These are phyloP conservation scores for Carlito syrichta DNA, from an alignment of 2,113 vertebrate species.

Conservation along the genomic window DNA sequence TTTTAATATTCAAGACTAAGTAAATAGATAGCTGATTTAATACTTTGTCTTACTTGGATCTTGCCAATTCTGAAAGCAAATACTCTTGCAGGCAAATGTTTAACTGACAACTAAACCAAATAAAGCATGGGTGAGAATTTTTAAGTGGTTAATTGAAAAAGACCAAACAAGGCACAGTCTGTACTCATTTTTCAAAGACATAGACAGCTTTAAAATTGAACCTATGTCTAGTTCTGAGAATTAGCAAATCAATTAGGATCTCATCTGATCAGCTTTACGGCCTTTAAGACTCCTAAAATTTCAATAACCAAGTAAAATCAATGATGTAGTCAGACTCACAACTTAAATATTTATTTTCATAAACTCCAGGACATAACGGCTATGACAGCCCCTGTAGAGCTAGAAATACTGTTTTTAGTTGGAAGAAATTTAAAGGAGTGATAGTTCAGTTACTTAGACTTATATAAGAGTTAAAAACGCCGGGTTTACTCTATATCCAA, in stretches of 20 bases:
- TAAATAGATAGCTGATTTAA: constrained; percentile 16
- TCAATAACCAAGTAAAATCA: background rate
- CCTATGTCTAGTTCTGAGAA: background rate
- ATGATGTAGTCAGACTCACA: background rate
- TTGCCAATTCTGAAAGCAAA: constrained; percentile 61
- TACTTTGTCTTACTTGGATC: constrained; percentile 3
- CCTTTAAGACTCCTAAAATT: background rate
- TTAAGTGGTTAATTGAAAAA: background rate
- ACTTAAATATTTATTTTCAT: background rate
- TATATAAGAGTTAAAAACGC: constrained; percentile 1
- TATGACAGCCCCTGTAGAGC: background rate
- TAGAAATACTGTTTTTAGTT: background rate
- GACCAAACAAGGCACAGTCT: background rate
- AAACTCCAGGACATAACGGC: background rate
- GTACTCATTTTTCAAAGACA: background rate
- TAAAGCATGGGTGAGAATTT: background rate
- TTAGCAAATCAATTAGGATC: background rate
- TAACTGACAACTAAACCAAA: constrained; percentile 52
- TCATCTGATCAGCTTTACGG: background rate
- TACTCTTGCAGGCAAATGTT: constrained; percentile 22
- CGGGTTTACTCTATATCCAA: background rate
- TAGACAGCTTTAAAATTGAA: background rate
- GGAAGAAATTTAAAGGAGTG: background rate
- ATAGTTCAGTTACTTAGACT: background rate
- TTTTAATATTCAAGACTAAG: background rate